phyloP scores from a whole-genome alignment of 2,113 vertebrate genomes.

The Regulus satrapa region DNA sequence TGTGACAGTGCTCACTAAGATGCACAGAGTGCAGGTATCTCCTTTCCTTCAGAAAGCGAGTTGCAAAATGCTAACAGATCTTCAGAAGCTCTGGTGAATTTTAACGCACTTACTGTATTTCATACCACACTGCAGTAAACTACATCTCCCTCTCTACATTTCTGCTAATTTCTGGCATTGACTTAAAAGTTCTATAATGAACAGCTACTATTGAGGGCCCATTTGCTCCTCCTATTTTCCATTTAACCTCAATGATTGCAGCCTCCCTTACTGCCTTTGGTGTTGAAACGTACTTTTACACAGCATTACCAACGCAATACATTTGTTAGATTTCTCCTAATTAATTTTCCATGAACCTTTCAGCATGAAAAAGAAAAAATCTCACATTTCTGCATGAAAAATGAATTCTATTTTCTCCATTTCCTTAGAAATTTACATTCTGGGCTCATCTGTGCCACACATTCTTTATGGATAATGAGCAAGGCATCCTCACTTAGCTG shows the following conservation, averaged over 20 bases:
- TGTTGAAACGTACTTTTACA: background rate
- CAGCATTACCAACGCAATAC: background rate
- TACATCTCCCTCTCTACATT: background rate
- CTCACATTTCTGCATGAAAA: slow-evolving; percentile 30
- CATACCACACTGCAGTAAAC: background rate
- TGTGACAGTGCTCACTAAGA: background rate
- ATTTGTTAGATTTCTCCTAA: background rate
- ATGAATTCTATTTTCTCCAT: background rate
- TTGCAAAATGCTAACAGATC: background rate
- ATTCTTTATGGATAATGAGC: slow-evolving; percentile 58
- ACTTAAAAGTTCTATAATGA: background rate
- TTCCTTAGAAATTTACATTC: slow-evolving; percentile 56
- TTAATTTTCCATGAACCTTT: slow-evolving; percentile 26
- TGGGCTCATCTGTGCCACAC: slow-evolving; percentile 47
- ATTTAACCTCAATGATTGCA: background rate
- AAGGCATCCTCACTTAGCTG: slow-evolving; percentile 66
- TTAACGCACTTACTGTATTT: background rate
- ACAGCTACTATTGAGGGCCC: background rate
- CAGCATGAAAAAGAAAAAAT: background rate
- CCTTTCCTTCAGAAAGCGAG: background rate
- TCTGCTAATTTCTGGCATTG: background rate
- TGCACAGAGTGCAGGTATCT: background rate
- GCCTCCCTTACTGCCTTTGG: background rate
- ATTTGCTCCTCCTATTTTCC: background rate
- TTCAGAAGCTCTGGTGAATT: background rate